Percentiles rank a stretch among this genome's conserved stretches.
Evolutionary conservation across 2,888 invertebrate genomes (phyloP).

Genomic region (Mellilla xanthometata): DNA sequence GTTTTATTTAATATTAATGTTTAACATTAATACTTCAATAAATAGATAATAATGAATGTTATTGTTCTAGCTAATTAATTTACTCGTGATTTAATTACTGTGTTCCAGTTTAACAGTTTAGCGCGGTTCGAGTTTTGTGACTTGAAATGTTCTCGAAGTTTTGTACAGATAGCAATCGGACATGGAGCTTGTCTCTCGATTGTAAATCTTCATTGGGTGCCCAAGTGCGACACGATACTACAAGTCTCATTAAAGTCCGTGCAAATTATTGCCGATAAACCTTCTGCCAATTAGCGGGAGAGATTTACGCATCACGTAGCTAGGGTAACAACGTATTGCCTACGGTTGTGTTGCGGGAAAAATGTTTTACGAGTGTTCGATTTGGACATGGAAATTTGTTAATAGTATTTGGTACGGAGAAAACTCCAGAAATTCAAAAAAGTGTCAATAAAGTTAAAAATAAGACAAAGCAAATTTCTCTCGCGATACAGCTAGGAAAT

Average conservation of each 20-base stretch:
- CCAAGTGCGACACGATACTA: conserved; percentile 19
- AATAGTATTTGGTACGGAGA: too few relatives aligned
- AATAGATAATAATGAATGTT: too few relatives aligned
- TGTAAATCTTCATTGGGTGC: conserved; percentile 16
- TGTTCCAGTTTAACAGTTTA: background rate
- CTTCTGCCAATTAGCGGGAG: conserved; percentile 8
- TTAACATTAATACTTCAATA: too few relatives aligned
- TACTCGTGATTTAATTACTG: background rate
- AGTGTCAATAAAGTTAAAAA: too few relatives aligned
- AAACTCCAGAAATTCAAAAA: too few relatives aligned
- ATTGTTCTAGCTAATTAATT: background rate
- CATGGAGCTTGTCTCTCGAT: background rate
- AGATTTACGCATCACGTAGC: conserved; percentile 14
- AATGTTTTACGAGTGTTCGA: conserved; percentile 11
- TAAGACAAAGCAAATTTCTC: too few relatives aligned
- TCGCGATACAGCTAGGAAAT: too few relatives aligned
- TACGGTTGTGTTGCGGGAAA: conserved; percentile 7
- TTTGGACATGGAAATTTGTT: too few relatives aligned
- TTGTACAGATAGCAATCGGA: conserved; percentile 1
- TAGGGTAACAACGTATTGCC: conserved; percentile 6
- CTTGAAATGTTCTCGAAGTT: background rate
- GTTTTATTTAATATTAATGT: too few relatives aligned
- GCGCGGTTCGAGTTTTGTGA: background rate
- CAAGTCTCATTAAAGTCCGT: conserved; percentile 24
- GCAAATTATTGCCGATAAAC: conserved; percentile 21